A percentile compares a stretch with the other conserved stretches of the same genome.
These are phyloP conservation scores for Polyommatus icarus DNA, from an alignment of 2,888 invertebrate species.

Conservation along the genomic window DNA sequence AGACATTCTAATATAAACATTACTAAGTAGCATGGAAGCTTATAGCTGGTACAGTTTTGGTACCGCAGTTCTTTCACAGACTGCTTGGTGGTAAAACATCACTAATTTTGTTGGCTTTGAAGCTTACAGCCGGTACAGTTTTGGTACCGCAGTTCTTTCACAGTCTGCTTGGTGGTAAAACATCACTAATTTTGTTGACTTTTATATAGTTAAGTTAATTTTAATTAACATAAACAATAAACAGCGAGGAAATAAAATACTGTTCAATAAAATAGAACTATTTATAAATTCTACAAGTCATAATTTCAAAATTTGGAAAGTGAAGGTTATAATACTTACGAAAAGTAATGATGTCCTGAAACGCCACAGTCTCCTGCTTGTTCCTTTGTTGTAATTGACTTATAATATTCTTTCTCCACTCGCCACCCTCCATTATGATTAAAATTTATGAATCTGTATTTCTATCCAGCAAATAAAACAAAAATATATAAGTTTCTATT, in stretches of 20 bases:
- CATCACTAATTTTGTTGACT: background rate
- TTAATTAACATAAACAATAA: background rate
- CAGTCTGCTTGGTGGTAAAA: no score
- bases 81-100: no score
- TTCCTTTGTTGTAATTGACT: constrained; percentile 87
- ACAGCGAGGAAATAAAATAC: background rate
- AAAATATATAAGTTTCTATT: constrained; percentile 47
- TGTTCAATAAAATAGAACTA: background rate
- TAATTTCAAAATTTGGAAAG: background rate
- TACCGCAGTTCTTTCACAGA: no score
- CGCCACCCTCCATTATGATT: constrained; percentile 64
- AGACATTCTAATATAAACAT: background rate
- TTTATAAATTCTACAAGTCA: background rate
- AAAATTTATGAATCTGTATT: constrained; percentile 45
- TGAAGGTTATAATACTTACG: constrained; percentile 84
- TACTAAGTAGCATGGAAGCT: background rate
- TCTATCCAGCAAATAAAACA: constrained; percentile 39
- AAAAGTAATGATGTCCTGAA: constrained; percentile 89
- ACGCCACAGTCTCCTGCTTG: constrained; percentile 86
- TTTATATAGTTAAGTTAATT: background rate
- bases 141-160: no score
- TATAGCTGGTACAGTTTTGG: background rate
- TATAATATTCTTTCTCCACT: constrained; percentile 87
- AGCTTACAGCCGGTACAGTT: background rate
- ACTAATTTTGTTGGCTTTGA: background rate